Conservation (phyloP, 2,113 vertebrate species). For the Halichoeres trimaculatus region DNA sequence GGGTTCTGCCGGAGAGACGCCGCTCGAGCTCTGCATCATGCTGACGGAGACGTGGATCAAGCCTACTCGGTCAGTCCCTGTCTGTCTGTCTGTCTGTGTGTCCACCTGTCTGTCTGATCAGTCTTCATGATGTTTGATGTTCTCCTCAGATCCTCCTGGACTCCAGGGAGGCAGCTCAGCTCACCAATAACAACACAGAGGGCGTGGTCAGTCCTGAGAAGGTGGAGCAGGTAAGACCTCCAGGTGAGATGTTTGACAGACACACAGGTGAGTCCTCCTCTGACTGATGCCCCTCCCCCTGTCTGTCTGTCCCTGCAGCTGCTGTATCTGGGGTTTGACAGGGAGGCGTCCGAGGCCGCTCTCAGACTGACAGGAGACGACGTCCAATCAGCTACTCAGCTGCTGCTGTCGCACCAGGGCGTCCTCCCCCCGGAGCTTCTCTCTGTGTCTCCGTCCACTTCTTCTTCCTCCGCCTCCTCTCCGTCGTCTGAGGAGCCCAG, state of each 20-base stretch:
- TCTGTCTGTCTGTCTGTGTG: background rate
- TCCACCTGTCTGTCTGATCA: too few relatives aligned
- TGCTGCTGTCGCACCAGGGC: conserved; percentile 87
- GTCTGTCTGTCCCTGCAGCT: conserved; percentile 77
- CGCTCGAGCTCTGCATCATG: conserved; percentile 84
- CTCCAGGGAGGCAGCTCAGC: conserved; percentile 1
- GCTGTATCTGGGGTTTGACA: conserved; percentile 88
- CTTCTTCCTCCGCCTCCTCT: conserved; percentile 60
- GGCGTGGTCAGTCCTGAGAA: conserved; percentile 34
- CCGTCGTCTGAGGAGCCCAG: conserved; percentile 84
- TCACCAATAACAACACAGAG: conserved; percentile 40
- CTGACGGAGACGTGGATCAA: conserved; percentile 84
- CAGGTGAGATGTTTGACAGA: too few relatives aligned
- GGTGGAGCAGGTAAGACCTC: conserved; percentile 73
- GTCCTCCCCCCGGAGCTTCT: conserved; percentile 76
- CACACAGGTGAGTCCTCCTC: too few relatives aligned
- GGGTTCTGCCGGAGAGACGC: conserved; percentile 88
- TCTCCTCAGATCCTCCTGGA: conserved; percentile 77
- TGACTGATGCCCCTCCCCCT: background rate
- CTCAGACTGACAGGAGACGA: conserved; percentile 86
- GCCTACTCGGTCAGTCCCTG: conserved; percentile 83
- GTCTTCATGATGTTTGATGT: too few relatives aligned
- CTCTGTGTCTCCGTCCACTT: conserved; percentile 54
- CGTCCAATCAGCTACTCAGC: conserved; percentile 87
- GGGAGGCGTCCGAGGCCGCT: conserved; percentile 77